Base-by-base conservation (phyloP, 2,113 vertebrate genomes). In the Leiothrix lutea region DNA sequence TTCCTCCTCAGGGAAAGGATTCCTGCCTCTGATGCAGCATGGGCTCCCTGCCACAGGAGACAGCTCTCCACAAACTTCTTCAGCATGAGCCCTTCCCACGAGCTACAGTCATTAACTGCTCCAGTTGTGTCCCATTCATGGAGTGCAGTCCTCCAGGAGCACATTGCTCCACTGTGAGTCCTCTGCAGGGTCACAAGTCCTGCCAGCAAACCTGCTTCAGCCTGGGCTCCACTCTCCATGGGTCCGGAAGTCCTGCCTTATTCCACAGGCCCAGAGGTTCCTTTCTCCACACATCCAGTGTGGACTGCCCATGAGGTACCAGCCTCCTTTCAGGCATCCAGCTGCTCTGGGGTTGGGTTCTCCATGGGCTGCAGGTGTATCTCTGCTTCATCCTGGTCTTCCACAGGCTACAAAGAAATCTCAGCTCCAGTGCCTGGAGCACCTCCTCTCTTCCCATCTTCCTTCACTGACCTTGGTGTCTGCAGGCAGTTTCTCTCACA, bases 61-160 rank as follows among this genome's bases (percentile, higher is more conserved):
- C 44, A 28, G 58, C 4, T 42, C 66, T 50, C 42, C 26, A 33
- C 10, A 50, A 51, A 28, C 44, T 36, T 31, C 57, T 57, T 31
- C 18, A 33, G 12, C 2, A 2, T 11, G 22, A 57, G 12, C 58
- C 33, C 26, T 50, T 58, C 42, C 67, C 36, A 28, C 0, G 0
- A 31, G 19, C 14, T 42, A 6, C 11, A 69, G 33, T 8, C 18
- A 15, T 19, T 5, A 31, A 4, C 26, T 22, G 31, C 50, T 36
- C 25, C 50, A 42, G 2, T 23, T 35, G 11, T 31, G 35, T 28
- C 33, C 21, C 26, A 25, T 50, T 13, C 31, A 17, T 4, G 9
- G 36, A 23, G 22, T 13, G 50, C 58, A 65, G 58, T 36, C 44
- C 58, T 26, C 28, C 31, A 36, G 66, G 51, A 65, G 31, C 58